Conservation (phyloP, 2,113 vertebrate species). For the Phrynosoma blainvillii region DNA sequence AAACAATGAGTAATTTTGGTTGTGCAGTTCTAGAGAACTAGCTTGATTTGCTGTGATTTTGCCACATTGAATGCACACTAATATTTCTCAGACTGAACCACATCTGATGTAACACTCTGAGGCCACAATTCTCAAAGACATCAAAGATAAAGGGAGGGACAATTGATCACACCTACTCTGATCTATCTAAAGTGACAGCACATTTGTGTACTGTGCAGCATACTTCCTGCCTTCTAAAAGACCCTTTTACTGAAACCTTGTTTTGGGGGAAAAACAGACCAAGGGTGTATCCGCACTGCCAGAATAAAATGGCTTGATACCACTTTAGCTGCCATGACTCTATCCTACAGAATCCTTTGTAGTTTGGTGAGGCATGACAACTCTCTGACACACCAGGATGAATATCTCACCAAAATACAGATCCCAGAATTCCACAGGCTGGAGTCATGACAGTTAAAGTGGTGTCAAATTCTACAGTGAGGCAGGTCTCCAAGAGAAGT, state of each 20-base stretch:
- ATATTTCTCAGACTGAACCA: neutral
- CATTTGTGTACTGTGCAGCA: neutral
- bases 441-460: no score
- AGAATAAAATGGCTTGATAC: no score
- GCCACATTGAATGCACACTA: neutral
- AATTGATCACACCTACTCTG: neutral
- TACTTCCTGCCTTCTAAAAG: neutral
- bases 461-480: no score
- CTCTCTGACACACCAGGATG: no score
- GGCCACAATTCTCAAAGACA: neutral
- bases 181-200: neutral
- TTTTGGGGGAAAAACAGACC: neutral
- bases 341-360: no score
- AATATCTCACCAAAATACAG: no score
- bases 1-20: neutral
- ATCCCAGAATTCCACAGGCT: no score
- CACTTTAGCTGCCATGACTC: no score
- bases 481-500: neutral
- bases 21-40: neutral
- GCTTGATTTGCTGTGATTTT: neutral
- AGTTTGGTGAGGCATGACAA: no score
- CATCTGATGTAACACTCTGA: neutral
- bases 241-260: neutral
- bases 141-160: neutral
- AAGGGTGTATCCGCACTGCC: neutral